phyloP scores from a whole-genome alignment of 2,113 vertebrate species.

The Furnarius figulus region DNA sequence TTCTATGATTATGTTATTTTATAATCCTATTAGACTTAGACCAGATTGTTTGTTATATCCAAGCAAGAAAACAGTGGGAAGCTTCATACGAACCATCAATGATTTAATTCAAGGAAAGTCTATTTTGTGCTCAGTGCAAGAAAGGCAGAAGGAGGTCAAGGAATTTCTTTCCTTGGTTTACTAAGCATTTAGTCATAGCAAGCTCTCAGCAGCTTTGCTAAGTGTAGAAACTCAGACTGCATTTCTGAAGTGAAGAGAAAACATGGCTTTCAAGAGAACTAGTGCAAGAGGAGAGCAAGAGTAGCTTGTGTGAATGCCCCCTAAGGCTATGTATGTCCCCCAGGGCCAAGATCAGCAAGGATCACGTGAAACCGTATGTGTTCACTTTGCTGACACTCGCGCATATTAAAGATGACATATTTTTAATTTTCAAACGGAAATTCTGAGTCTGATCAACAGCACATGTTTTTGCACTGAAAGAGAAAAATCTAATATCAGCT shows the following conservation, averaged over 20 bases:
- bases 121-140: background rate
- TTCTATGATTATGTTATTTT: background rate
- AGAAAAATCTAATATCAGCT: background rate
- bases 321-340: background rate
- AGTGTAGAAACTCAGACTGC: background rate
- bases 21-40: background rate
- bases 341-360: background rate
- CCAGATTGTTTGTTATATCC: background rate
- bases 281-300: background rate
- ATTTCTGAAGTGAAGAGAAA: background rate
- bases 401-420: accelerated
- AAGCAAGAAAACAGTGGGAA: background rate
- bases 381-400: background rate
- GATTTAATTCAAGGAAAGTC: background rate
- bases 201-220: background rate
- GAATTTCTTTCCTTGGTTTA: background rate
- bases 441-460: background rate
- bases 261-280: background rate
- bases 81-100: background rate
- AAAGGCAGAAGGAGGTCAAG: background rate
- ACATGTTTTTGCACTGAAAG: background rate
- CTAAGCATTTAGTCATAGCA: background rate
- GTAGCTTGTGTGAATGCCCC: background rate
- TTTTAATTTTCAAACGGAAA: background rate
- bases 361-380: background rate